Percentiles rank a stretch among this genome's conserved stretches.
phyloP scores from a whole-genome alignment of 2,113 vertebrate species.

The Saguinus imperator region DNA sequence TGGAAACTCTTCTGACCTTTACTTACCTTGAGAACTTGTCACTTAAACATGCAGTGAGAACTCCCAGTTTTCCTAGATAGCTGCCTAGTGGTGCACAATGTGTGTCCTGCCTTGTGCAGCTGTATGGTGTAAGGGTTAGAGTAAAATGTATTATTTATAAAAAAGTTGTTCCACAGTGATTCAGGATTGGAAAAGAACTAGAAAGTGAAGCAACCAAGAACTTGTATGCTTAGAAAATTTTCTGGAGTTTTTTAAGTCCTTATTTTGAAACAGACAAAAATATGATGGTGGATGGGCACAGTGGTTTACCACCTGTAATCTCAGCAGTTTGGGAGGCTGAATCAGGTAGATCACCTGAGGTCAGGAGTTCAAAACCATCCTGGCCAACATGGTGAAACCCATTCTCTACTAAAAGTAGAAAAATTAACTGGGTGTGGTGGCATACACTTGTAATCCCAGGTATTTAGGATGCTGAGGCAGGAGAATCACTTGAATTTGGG shows the following conservation, averaged over 20 bases:
- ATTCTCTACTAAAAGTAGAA: no score
- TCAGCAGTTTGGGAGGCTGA: no score
- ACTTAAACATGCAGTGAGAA: not conserved
- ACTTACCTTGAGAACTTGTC: not conserved
- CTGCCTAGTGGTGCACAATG: not conserved
- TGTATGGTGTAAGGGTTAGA: not conserved
- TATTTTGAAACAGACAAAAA: not conserved
- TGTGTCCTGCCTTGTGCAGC: not conserved
- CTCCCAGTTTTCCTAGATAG: not conserved
- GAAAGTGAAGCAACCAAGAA: not conserved
- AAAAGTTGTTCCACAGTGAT: not conserved
- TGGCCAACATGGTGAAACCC: no score
- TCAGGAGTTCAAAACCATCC: no score
- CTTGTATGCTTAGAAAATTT: not conserved
- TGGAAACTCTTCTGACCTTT: not conserved
- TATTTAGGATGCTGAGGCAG: no score
- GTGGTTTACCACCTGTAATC: no score
- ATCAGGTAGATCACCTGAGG: no score
- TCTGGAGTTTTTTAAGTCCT: not conserved
- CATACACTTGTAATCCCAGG: no score
- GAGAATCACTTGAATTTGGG: no score
- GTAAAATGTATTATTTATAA: not conserved
- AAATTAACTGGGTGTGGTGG: no score
- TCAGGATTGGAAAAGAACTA: not conserved
- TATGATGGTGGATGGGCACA: no score